Evolutionary conservation across 2,888 invertebrate genomes (phyloP).

Genomic region (Mesodorylaimus sp.): DNA sequence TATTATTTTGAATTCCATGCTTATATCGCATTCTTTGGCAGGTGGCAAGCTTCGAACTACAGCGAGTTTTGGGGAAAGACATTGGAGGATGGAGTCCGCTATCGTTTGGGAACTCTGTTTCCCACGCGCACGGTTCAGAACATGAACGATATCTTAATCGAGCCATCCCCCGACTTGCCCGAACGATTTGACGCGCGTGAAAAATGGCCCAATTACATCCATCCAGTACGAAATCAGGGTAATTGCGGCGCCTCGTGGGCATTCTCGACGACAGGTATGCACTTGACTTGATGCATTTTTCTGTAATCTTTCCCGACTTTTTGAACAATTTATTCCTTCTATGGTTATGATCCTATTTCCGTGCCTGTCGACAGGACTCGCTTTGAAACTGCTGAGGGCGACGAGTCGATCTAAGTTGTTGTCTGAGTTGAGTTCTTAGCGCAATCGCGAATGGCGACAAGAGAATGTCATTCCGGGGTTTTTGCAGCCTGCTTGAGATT

Average conservation of each 20-base stretch:
- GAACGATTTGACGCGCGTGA: constrained; percentile 53
- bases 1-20: background rate
- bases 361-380: too few relatives aligned
- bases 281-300: background rate
- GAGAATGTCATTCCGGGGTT: too few relatives aligned
- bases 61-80: constrained; percentile 62
- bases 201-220: constrained; percentile 55
- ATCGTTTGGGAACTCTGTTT: constrained; percentile 50
- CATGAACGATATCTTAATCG: constrained; percentile 39
- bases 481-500: too few relatives aligned
- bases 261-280: constrained; percentile 49
- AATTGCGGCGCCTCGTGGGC: constrained; percentile 84
- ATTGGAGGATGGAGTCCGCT: constrained; percentile 55
- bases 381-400: too few relatives aligned
- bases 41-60: constrained; percentile 65
- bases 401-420: too few relatives aligned
- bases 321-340: too few relatives aligned
- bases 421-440: too few relatives aligned
- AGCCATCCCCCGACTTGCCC: constrained; percentile 44
- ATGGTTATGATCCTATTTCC: too few relatives aligned
- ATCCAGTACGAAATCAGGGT: constrained; percentile 44
- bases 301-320: background rate
- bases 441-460: too few relatives aligned
- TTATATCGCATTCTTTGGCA: constrained; percentile 27
- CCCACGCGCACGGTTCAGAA: constrained; percentile 39